Conservation (phyloP, 2,113 vertebrate species). For the Phylloscopus whistleri region DNA sequence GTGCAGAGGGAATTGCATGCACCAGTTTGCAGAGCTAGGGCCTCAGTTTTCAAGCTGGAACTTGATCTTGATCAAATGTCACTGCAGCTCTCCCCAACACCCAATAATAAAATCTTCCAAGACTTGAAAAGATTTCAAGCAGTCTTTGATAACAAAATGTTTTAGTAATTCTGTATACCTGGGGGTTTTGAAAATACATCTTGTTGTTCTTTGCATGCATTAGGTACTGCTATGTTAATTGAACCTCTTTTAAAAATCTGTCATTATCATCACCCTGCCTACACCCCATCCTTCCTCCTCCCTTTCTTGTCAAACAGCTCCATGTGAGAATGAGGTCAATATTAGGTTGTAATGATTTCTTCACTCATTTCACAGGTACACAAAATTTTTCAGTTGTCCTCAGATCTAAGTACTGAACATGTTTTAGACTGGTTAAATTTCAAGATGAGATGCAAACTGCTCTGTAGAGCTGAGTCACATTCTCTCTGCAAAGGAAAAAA, state of each 20-base stretch:
- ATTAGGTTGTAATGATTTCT: conserved; percentile 4
- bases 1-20: background rate
- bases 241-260: background rate
- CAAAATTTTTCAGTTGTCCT: background rate
- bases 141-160: background rate
- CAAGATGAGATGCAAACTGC: background rate
- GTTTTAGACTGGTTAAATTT: background rate
- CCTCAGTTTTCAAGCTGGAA: conserved; percentile 15
- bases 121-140: background rate
- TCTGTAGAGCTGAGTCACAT: background rate
- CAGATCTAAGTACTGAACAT: background rate
- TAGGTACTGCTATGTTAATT: background rate
- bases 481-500: background rate
- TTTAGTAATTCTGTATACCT: background rate
- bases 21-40: background rate
- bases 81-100: background rate
- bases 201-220: background rate
- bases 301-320: background rate
- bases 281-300: background rate
- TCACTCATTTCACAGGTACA: conserved; percentile 40
- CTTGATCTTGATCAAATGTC: background rate
- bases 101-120: background rate
- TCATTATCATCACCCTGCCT: background rate
- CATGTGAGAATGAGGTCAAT: conserved; percentile 20
- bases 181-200: background rate